A percentile compares a stretch with the other conserved stretches of the same genome.
These are phyloP conservation scores for Aricia artaxerxes DNA, from an alignment of 2,888 invertebrate genomes.

Conservation along the genomic window DNA sequence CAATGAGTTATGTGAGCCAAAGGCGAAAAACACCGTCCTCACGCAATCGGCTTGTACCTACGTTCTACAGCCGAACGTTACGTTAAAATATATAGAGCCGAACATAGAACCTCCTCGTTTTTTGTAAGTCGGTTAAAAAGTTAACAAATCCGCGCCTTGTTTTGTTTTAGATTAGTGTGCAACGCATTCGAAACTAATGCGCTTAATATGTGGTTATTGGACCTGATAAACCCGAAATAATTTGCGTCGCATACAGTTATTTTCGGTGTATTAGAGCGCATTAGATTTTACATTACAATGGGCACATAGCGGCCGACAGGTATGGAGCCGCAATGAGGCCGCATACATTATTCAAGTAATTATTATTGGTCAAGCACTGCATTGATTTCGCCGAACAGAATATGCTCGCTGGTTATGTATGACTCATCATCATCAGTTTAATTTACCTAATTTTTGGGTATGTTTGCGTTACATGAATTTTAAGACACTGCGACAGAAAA, in stretches of 20 bases:
- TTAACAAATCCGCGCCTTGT: too few relatives aligned
- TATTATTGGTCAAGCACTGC: constrained; percentile 18
- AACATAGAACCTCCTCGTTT: too few relatives aligned
- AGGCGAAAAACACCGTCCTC: too few relatives aligned
- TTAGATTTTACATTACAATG: constrained; percentile 22
- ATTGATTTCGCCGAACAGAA: constrained; percentile 4
- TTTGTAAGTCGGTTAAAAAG: too few relatives aligned
- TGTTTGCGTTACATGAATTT: not conserved
- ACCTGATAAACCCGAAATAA: not conserved
- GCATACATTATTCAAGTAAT: constrained; percentile 17
- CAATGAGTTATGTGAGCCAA: too few relatives aligned
- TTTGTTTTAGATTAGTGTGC: too few relatives aligned
- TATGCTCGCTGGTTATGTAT: constrained; percentile 1
- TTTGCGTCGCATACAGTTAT: constrained; percentile 18
- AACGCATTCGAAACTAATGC: not conserved
- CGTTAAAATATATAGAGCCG: too few relatives aligned
- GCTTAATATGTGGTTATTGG: not conserved
- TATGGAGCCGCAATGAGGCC: constrained; percentile 10
- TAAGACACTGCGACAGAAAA: too few relatives aligned
- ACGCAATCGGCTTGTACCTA: too few relatives aligned
- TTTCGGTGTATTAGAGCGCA: constrained; percentile 6
- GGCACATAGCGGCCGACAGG: not conserved
- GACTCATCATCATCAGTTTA: not conserved
- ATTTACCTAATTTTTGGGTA: not conserved
- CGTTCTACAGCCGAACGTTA: too few relatives aligned